Percentiles rank a stretch among this genome's conserved stretches.
Conservation (phyloP, 2,797 vertebrate species). For the Chelmon rostratus region DNA sequence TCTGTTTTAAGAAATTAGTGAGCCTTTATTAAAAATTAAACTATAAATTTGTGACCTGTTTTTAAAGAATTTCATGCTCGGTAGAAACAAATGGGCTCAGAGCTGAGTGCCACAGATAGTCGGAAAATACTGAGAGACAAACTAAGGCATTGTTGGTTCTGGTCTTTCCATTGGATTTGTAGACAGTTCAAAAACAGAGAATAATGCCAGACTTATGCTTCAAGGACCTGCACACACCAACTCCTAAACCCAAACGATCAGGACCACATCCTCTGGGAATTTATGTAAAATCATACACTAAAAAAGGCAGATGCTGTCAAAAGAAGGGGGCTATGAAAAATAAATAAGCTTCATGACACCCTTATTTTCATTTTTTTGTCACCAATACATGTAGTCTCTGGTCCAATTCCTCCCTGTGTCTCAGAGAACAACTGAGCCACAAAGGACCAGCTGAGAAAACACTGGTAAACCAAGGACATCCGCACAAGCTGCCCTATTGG, state of each 20-base stretch:
- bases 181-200: neutral
- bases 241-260: slow-evolving; percentile 15
- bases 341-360: slow-evolving; percentile 43
- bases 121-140: neutral
- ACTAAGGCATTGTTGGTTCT: neutral
- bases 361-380: slow-evolving; percentile 22
- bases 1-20: too few relatives aligned
- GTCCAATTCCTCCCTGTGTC: slow-evolving; percentile 38
- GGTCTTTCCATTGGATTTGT: slow-evolving; percentile 6
- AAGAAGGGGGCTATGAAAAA: slow-evolving; percentile 15
- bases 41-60: neutral
- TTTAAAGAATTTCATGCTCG: neutral
- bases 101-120: neutral
- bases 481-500: slow-evolving; percentile 36
- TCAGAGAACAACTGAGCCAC: slow-evolving; percentile 42
- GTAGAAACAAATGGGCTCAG: neutral
- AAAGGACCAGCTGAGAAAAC: slow-evolving; percentile 51
- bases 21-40: neutral
- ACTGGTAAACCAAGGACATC: slow-evolving; percentile 49
- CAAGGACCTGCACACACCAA: neutral
- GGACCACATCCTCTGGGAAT: neutral
- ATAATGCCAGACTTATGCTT: neutral
- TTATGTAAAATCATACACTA: slow-evolving; percentile 18
- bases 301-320: slow-evolving; percentile 22
- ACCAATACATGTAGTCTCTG: slow-evolving; percentile 13